A percentile compares a stretch with the other conserved stretches of the same genome.
Evolutionary conservation across 2,113 vertebrate genomes (phyloP).

Genomic region (Istiophorus platypterus): DNA sequence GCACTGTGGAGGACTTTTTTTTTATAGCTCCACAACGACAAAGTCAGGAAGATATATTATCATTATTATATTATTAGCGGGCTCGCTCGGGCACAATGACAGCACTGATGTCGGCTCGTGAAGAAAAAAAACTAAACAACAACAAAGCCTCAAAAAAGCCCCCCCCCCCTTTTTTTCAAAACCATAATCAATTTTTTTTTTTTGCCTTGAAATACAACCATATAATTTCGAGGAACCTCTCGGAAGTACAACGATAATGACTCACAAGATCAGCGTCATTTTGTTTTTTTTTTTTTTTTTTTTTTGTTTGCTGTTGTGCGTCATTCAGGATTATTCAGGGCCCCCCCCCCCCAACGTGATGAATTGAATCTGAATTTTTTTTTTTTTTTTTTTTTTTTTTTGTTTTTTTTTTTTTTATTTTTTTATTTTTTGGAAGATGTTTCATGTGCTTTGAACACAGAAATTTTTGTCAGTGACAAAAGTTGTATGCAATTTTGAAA

Average conservation of each 20-base stretch:
- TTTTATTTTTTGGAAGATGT: neutral
- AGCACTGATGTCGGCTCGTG: conserved; percentile 19
- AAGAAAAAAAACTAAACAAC: conserved; percentile 52
- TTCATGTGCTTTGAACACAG: neutral
- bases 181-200: conserved; percentile 30
- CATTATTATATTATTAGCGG: conserved; percentile 1
- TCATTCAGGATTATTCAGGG: conserved; percentile 44
- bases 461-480: conserved; percentile 23
- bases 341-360: conserved; percentile 22
- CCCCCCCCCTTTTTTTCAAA: neutral
- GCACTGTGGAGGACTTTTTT: conserved; percentile 10
- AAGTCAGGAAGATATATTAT: conserved; percentile 11
- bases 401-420: neutral
- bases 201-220: conserved; percentile 19
- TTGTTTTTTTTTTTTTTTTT: too few species aligned
- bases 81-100: conserved; percentile 40
- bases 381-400: neutral
- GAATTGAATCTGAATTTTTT: conserved; percentile 29
- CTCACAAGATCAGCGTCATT: conserved; percentile 41
- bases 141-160: conserved; percentile 41
- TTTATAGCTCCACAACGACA: too few species aligned
- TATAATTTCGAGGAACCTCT: conserved; percentile 24
- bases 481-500: neutral
- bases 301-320: conserved; percentile 60
- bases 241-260: conserved; percentile 36